phyloP scores from a whole-genome alignment of 1,140 invertebrate genomes.

The Zaprionus lachaisei region DNA sequence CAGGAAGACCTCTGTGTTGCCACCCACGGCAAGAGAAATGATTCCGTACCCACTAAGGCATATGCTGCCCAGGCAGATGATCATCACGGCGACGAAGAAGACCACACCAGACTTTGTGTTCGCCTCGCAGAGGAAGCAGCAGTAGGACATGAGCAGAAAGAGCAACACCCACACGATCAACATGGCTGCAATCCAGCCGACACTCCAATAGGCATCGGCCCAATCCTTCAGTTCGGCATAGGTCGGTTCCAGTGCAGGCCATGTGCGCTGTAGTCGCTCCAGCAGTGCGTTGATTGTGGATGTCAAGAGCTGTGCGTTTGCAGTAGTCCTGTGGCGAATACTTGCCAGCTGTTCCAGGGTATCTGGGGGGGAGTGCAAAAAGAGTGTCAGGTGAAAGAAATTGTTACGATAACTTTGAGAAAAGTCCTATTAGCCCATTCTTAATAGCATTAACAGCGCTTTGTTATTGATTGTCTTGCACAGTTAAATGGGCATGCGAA shows the following conservation, averaged over 20 bases:
- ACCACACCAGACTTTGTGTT: conserved; percentile 86
- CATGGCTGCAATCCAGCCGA: conserved; percentile 73
- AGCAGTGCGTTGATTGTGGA: conserved; percentile 73
- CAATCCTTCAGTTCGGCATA: conserved; percentile 72
- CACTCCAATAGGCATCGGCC: conserved; percentile 73
- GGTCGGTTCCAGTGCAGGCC: conserved; percentile 66
- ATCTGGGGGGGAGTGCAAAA: conserved; percentile 61
- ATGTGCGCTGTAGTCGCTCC: conserved; percentile 65
- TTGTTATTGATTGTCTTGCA: conserved; percentile 66
- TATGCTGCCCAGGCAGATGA: conserved; percentile 83
- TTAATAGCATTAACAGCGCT: conserved; percentile 5
- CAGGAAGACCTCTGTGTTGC: conserved; percentile 86
- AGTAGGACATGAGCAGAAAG: conserved; percentile 80
- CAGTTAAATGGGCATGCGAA: conserved; percentile 44
- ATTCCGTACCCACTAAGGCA: conserved; percentile 80
- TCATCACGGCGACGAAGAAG: conserved; percentile 85
- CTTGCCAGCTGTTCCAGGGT: conserved; percentile 78
- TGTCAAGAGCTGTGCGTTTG: conserved; percentile 79
- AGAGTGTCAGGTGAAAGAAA: conserved; percentile 61
- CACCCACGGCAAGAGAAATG: conserved; percentile 83
- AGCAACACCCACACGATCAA: conserved; percentile 78
- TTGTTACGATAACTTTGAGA: conserved; percentile 5
- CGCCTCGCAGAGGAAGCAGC: conserved; percentile 86
- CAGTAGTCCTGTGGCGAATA: conserved; percentile 76
- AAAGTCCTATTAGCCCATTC: too few relatives aligned